Percentiles rank a stretch among this genome's conserved stretches.
phyloP scores from a whole-genome alignment of 2,888 invertebrate genomes.

The Phalangium opilio region DNA sequence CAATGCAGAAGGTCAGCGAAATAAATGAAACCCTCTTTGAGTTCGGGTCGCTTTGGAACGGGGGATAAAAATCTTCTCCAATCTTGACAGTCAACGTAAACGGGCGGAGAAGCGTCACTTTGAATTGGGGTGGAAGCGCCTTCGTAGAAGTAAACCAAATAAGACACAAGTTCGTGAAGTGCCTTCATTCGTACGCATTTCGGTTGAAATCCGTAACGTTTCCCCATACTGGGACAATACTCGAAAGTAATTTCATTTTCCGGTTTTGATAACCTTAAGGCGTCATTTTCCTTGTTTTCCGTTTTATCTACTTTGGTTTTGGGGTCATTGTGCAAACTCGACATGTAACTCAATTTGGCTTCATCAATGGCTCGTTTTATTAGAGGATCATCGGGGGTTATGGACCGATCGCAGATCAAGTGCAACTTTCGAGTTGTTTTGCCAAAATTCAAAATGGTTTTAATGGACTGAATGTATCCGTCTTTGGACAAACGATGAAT shows the following conservation, averaged over 20 bases:
- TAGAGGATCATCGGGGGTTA: slow-evolving; percentile 31
- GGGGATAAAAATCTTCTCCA: slow-evolving; percentile 62
- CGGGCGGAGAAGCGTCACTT: slow-evolving; percentile 17
- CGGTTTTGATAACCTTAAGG: neutral
- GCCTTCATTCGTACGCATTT: slow-evolving; percentile 50
- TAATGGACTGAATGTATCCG: slow-evolving; percentile 41
- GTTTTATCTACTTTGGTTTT: neutral
- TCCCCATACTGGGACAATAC: slow-evolving; percentile 16
- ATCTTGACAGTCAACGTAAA: slow-evolving; percentile 32
- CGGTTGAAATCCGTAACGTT: slow-evolving; percentile 36
- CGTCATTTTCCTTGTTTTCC: neutral
- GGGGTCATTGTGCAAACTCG: slow-evolving; percentile 21
- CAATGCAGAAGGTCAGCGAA: slow-evolving; percentile 51
- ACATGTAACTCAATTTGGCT: slow-evolving; percentile 40
- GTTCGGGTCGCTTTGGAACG: slow-evolving; percentile 39
- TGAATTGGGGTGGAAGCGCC: slow-evolving; percentile 23
- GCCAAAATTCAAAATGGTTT: slow-evolving; percentile 35
- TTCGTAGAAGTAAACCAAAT: slow-evolving; percentile 45
- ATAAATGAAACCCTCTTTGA: slow-evolving; percentile 46
- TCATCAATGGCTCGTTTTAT: slow-evolving; percentile 46
- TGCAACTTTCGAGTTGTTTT: slow-evolving; percentile 35
- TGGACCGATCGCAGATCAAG: slow-evolving; percentile 39
- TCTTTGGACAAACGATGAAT: slow-evolving; percentile 41
- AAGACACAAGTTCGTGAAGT: slow-evolving; percentile 52
- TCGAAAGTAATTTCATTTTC: neutral